A percentile compares a stretch with the other conserved stretches of the same genome.
Evolutionary conservation across 2,797 vertebrate genomes (phyloP).

Genomic region (Botia almorhae): DNA sequence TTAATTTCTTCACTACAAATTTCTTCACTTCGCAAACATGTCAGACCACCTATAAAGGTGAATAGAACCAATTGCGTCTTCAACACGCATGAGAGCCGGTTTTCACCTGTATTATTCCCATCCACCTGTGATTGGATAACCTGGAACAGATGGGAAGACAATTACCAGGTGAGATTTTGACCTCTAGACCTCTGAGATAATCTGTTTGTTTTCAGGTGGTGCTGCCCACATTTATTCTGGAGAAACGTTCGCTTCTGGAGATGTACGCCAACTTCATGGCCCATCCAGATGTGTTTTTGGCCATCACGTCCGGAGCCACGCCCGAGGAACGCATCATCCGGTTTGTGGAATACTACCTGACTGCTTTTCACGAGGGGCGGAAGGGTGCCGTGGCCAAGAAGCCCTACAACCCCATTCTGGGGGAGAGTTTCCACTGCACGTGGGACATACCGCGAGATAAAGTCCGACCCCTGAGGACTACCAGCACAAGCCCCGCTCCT

Average conservation of each 20-base stretch:
- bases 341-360: constrained; percentile 91
- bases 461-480: constrained; percentile 77
- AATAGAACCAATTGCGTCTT: too few relatives aligned
- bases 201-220: constrained; percentile 78
- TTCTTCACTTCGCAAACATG: too few relatives aligned
- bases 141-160: too few relatives aligned
- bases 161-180: too few relatives aligned
- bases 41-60: too few relatives aligned
- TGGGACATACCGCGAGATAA: constrained; percentile 85
- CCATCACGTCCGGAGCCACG: constrained; percentile 79
- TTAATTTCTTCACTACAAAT: too few relatives aligned
- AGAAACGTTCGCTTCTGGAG: constrained; percentile 90
- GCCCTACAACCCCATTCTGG: constrained; percentile 89
- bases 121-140: too few relatives aligned
- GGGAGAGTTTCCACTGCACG: constrained; percentile 88
- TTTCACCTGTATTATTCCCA: too few relatives aligned
- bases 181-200: not conserved
- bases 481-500: constrained; percentile 50
- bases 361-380: constrained; percentile 88
- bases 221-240: constrained; percentile 90
- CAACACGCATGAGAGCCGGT: too few relatives aligned
- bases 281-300: constrained; percentile 88
- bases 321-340: constrained; percentile 86
- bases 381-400: constrained; percentile 89
- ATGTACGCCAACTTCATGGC: constrained; percentile 93